These are phyloP conservation scores for Dascyllus trimaculatus DNA, from an alignment of 2,113 vertebrate genomes.

Conservation along the genomic window DNA sequence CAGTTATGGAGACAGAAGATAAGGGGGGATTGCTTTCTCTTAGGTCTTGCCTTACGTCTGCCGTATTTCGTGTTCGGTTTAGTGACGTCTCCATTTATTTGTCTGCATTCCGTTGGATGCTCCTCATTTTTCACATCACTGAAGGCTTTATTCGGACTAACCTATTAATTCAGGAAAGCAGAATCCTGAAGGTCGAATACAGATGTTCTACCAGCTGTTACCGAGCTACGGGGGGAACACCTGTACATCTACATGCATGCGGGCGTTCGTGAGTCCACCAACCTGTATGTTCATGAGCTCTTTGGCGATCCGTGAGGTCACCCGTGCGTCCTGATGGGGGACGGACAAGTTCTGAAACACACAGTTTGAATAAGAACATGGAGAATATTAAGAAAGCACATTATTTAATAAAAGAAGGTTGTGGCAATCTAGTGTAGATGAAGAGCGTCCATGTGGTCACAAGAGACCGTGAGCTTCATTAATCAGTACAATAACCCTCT, in stretches of 20 bases:
- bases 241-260: not conserved
- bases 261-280: constrained; percentile 47
- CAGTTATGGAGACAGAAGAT: constrained; percentile 28
- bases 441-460: not conserved
- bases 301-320: constrained; percentile 85
- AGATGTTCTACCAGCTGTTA: constrained; percentile 58
- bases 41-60: constrained; percentile 21
- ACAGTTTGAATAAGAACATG: not conserved
- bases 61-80: constrained; percentile 26
- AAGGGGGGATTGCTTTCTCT: constrained; percentile 31
- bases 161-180: constrained; percentile 9
- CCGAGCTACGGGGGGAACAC: constrained; percentile 31
- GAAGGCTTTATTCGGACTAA: constrained; percentile 28
- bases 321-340: constrained; percentile 85
- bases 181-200: constrained; percentile 36
- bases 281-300: constrained; percentile 89
- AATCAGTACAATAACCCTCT: not conserved
- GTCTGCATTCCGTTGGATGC: not conserved
- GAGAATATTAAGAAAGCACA: constrained; percentile 17
- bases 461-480: constrained; percentile 10
- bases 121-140: not conserved
- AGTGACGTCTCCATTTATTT: not conserved
- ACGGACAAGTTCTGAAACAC: constrained; percentile 84
- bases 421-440: not conserved
- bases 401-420: not conserved